Evolutionary conservation across 2,113 vertebrate species (phyloP).

Genomic region (Lophius piscatorius): DNA sequence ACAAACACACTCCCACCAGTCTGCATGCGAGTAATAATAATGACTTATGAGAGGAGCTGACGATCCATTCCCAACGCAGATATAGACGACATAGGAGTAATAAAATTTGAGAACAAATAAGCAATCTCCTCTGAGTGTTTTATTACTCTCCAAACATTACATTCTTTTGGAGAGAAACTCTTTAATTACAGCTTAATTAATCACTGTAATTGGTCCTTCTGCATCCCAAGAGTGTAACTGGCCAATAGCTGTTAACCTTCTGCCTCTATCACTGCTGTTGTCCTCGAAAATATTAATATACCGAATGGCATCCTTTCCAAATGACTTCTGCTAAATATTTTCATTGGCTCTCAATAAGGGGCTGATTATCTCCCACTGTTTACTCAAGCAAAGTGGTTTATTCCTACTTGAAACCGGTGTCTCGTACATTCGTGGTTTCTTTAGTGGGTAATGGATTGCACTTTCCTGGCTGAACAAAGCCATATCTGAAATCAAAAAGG

Average conservation of each 20-base stretch:
- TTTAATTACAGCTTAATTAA: slow-evolving; percentile 70
- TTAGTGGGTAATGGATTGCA: slow-evolving; percentile 19
- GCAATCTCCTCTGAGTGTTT: slow-evolving; percentile 33
- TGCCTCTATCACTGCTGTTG: slow-evolving; percentile 34
- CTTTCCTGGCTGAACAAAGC: slow-evolving; percentile 17
- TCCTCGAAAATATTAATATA: slow-evolving; percentile 53
- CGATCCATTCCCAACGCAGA: slow-evolving; percentile 42
- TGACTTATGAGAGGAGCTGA: slow-evolving; percentile 36
- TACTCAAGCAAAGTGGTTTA: slow-evolving; percentile 50
- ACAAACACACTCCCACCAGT: slow-evolving; percentile 51
- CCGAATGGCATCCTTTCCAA: slow-evolving; percentile 43
- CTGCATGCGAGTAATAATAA: slow-evolving; percentile 53
- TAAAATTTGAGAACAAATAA: slow-evolving; percentile 32
- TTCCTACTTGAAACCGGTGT: slow-evolving; percentile 40
- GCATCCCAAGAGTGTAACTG: slow-evolving; percentile 54
- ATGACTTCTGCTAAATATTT: slow-evolving; percentile 45
- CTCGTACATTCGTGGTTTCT: slow-evolving; percentile 26
- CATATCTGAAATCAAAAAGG: slow-evolving; percentile 14
- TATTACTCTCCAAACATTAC: slow-evolving; percentile 38
- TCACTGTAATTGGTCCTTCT: slow-evolving; percentile 67
- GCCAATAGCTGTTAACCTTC: slow-evolving; percentile 66
- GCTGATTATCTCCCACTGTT: slow-evolving; percentile 57
- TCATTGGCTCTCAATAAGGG: slow-evolving; percentile 45
- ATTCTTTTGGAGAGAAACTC: slow-evolving; percentile 29
- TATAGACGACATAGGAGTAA: slow-evolving; percentile 36